A percentile compares a stretch with the other conserved stretches of the same genome.
phyloP scores from a whole-genome alignment of 2,888 invertebrate genomes.

The Tupiocoris notatus region DNA sequence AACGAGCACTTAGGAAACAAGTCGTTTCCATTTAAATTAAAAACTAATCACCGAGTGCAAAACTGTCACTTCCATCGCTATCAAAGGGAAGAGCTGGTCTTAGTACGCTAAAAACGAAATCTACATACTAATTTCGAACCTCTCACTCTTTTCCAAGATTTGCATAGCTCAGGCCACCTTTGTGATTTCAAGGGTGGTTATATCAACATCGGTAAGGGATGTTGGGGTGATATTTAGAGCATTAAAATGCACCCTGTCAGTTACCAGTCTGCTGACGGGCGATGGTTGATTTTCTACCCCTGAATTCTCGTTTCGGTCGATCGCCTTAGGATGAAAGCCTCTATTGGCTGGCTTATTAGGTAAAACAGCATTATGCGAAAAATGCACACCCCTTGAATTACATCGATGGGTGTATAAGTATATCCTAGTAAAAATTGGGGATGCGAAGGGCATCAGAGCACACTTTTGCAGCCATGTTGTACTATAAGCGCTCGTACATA shows the following conservation, averaged over 20 bases:
- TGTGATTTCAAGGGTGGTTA: constrained; percentile 34
- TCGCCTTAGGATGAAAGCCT: too few relatives aligned
- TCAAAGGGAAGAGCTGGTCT: not conserved
- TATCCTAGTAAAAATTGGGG: too few relatives aligned
- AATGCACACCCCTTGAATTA: too few relatives aligned
- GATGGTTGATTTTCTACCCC: too few relatives aligned
- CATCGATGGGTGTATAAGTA: too few relatives aligned
- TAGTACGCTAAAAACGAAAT: not conserved
- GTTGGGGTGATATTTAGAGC: constrained; percentile 13
- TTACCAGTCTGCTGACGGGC: not conserved
- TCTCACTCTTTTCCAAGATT: not conserved
- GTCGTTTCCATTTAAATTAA: not conserved
- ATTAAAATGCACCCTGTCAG: constrained; percentile 34
- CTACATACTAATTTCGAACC: not conserved
- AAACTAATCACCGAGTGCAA: not conserved
- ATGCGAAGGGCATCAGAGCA: too few relatives aligned
- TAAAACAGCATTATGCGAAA: too few relatives aligned
- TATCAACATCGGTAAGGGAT: not conserved
- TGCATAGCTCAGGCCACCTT: constrained; percentile 14
- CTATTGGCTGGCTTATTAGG: too few relatives aligned
- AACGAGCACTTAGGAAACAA: too few relatives aligned
- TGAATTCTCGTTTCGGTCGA: too few relatives aligned
- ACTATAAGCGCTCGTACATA: too few relatives aligned
- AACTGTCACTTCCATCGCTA: not conserved
- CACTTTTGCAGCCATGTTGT: too few relatives aligned